phyloP scores from a whole-genome alignment of 1,140 invertebrate genomes.

The Drosophila micromelanica region DNA sequence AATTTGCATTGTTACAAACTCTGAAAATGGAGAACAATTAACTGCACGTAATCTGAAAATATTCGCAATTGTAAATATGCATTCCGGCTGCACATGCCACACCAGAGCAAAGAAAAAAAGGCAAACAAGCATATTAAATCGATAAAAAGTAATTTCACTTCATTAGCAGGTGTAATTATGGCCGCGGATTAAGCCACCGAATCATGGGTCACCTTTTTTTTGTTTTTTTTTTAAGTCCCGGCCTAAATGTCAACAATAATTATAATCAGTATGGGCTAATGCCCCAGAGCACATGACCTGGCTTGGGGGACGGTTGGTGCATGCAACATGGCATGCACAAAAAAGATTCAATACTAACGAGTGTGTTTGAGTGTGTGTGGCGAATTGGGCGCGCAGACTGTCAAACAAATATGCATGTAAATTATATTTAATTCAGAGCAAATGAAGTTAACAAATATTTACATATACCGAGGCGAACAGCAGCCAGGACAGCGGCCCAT shows the following conservation, averaged over 20 bases:
- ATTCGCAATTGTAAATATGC: slow-evolving; percentile 13
- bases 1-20: slow-evolving; percentile 1
- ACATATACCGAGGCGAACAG: slow-evolving; percentile 47
- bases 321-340: slow-evolving; percentile 53
- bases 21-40: slow-evolving; percentile 49
- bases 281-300: slow-evolving; percentile 8
- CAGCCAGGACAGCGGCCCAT: not conserved
- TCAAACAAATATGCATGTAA: slow-evolving; percentile 78
- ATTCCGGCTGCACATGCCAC: slow-evolving; percentile 20
- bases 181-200: slow-evolving; percentile 41
- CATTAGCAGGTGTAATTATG: slow-evolving; percentile 73
- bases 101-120: slow-evolving; percentile 5
- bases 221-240: slow-evolving; percentile 27
- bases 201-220: slow-evolving; percentile 4
- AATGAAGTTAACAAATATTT: slow-evolving; percentile 83
- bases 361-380: slow-evolving; percentile 22
- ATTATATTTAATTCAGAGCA: slow-evolving; percentile 81
- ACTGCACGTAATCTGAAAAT: slow-evolving; percentile 55
- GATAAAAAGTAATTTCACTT: slow-evolving; percentile 72
- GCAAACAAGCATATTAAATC: slow-evolving; percentile 53
- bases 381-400: slow-evolving; percentile 24
- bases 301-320: slow-evolving; percentile 3
- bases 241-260: slow-evolving; percentile 77
- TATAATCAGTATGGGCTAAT: slow-evolving; percentile 62
- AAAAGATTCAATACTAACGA: slow-evolving; percentile 34